phyloP scores from a whole-genome alignment of 2,113 vertebrate species.

The Oreocharis arfaki region DNA sequence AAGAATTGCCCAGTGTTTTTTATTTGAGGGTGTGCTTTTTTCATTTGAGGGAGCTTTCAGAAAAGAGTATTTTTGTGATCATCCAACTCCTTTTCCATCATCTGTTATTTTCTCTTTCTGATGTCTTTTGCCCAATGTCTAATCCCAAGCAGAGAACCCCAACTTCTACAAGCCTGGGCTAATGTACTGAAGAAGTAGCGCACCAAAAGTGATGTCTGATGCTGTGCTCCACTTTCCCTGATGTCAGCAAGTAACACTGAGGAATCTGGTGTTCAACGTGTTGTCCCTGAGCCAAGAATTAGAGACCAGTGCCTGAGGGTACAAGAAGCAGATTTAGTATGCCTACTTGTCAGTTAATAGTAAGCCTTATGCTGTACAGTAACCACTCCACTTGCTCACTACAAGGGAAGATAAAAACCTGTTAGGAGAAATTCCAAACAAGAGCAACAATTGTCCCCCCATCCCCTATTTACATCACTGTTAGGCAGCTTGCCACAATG shows the following conservation, averaged over 20 bases:
- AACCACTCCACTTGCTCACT: not conserved
- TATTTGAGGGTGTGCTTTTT: not conserved
- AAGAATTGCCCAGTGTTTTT: not conserved
- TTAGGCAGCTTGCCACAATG: not conserved
- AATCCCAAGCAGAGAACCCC: not conserved
- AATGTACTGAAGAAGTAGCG: not conserved
- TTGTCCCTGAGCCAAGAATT: not conserved
- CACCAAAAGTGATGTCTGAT: not conserved
- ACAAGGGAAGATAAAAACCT: not conserved
- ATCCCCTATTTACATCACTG: not conserved
- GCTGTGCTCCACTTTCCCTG: not conserved
- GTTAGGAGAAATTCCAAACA: not conserved
- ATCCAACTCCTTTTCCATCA: not conserved
- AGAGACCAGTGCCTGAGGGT: constrained; percentile 31
- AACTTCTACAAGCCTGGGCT: not conserved
- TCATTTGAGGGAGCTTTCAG: not conserved
- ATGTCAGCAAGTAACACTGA: not conserved
- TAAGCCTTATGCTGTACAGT: constrained; percentile 3
- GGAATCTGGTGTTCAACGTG: not conserved
- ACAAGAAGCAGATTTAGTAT: constrained; percentile 37
- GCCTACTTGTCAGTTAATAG: constrained; percentile 11
- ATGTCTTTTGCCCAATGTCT: not conserved
- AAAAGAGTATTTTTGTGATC: not conserved
- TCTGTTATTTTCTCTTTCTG: not conserved
- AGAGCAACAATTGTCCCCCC: not conserved